phyloP scores from a whole-genome alignment of 2,113 vertebrate species.

The Struthidea cinerea region DNA sequence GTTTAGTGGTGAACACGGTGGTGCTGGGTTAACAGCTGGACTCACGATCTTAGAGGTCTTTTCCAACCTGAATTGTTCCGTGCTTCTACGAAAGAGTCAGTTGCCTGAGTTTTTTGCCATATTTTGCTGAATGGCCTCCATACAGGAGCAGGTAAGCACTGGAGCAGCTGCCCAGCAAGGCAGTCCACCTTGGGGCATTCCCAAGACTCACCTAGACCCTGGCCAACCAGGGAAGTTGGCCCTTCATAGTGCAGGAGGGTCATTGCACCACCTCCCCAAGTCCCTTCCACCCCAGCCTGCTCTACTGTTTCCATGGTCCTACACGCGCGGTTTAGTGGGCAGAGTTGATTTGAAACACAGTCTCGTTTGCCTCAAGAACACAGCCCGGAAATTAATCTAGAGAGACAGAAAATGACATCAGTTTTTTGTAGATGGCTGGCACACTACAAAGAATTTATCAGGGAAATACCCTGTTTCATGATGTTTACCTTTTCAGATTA shows the following conservation, averaged over 20 bases:
- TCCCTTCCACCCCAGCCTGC: not conserved
- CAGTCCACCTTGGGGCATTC: not conserved
- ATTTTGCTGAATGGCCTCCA: not conserved
- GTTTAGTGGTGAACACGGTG: not conserved
- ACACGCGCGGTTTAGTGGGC: rapidly evolving
- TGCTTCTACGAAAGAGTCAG: not conserved
- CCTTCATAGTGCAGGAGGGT: not conserved
- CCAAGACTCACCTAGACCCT: not conserved
- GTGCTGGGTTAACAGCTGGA: not conserved
- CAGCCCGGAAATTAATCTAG: not conserved
- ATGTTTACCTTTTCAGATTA: not conserved
- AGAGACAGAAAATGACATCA: not conserved
- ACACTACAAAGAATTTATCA: not conserved
- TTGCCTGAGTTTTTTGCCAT: not conserved
- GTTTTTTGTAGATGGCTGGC: not conserved
- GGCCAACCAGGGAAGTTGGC: not conserved
- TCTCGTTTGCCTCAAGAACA: not conserved
- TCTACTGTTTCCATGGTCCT: not conserved
- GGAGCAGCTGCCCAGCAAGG: not conserved
- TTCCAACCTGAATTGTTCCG: not conserved
- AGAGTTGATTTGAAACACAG: not conserved
- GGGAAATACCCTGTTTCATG: not conserved
- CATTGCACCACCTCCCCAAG: not conserved
- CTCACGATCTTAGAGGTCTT: not conserved
- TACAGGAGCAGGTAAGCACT: not conserved